phyloP scores from a whole-genome alignment of 64 coral and sea anemone species.

The Stichodactyla mertensii region DNA sequence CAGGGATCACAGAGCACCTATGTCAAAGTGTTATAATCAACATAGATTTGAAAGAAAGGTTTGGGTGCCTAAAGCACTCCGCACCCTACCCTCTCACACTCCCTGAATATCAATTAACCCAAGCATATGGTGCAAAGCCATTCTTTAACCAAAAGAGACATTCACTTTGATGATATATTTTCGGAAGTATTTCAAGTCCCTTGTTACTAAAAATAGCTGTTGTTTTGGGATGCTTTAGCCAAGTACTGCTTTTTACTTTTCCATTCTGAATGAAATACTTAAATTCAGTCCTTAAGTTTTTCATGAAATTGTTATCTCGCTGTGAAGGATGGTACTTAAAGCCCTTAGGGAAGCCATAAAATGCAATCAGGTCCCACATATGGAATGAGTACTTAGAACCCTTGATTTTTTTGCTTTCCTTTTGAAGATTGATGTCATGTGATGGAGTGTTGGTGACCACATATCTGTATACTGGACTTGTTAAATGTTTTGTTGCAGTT shows the following conservation, averaged over 20 bases:
- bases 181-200: constrained; percentile 26
- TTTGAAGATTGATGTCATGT: constrained; percentile 8
- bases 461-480: constrained; percentile 57
- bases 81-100: too few species aligned
- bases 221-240: constrained; percentile 36
- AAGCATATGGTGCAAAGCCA: constrained; percentile 63
- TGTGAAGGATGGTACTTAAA: constrained; percentile 28
- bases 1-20: too few species aligned
- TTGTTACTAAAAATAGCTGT: constrained; percentile 65
- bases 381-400: constrained; percentile 43
- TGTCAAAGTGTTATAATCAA: too few species aligned
- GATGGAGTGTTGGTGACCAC: constrained; percentile 55
- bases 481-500: constrained; percentile 46
- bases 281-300: constrained; percentile 49
- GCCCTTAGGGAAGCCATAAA: constrained; percentile 60
- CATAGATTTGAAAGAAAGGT: too few species aligned
- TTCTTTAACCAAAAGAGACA: constrained; percentile 72
- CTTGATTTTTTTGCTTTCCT: not conserved
- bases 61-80: too few species aligned
- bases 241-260: constrained; percentile 4
- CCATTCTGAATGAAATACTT: constrained; percentile 45
- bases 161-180: constrained; percentile 43
- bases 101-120: constrained; percentile 46
- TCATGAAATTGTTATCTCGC: constrained; percentile 35
- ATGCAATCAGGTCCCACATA: constrained; percentile 70